Conservation (phyloP, 1,140 invertebrate genomes). For the Drosophila kikkawai region DNA sequence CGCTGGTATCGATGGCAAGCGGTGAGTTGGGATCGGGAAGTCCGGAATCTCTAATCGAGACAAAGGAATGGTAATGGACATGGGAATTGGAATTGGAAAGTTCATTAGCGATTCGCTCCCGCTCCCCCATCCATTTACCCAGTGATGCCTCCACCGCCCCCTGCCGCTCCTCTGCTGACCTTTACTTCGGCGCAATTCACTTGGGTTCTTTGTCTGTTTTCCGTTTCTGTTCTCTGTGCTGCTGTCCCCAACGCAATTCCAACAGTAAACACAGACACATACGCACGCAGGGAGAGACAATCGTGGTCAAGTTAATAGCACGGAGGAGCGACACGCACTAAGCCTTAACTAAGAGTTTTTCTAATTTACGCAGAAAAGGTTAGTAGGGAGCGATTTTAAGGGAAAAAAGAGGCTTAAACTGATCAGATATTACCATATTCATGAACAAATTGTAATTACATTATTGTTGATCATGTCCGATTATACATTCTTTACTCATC, state of each 20-base stretch:
- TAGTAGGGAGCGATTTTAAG: too few relatives aligned
- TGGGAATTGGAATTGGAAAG: slow-evolving; percentile 43
- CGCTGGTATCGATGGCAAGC: slow-evolving; percentile 88
- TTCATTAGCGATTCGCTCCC: slow-evolving; percentile 45
- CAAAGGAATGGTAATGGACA: slow-evolving; percentile 60
- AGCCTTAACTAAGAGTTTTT: not conserved
- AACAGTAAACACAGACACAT: slow-evolving; percentile 35
- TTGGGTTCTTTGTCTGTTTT: slow-evolving; percentile 73
- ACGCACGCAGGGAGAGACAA: not conserved
- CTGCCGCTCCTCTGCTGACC: slow-evolving; percentile 41
- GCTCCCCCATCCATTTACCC: slow-evolving; percentile 4
- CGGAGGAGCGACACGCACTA: not conserved
- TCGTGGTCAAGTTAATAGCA: slow-evolving; percentile 13
- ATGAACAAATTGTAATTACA: slow-evolving; percentile 8
- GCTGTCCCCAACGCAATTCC: slow-evolving; percentile 53
- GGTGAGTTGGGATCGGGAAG: slow-evolving; percentile 84
- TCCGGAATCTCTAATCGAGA: slow-evolving; percentile 24
- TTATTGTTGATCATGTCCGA: slow-evolving; percentile 16
- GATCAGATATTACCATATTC: not conserved
- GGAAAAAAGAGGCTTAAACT: not conserved
- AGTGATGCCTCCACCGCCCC: not conserved
- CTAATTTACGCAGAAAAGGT: too few relatives aligned
- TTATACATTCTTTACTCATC: slow-evolving; percentile 23
- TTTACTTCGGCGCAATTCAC: slow-evolving; percentile 56
- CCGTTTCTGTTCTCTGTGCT: slow-evolving; percentile 30